phyloP scores from a whole-genome alignment of 2,888 invertebrate genomes.

The Lydus trimaculatus region DNA sequence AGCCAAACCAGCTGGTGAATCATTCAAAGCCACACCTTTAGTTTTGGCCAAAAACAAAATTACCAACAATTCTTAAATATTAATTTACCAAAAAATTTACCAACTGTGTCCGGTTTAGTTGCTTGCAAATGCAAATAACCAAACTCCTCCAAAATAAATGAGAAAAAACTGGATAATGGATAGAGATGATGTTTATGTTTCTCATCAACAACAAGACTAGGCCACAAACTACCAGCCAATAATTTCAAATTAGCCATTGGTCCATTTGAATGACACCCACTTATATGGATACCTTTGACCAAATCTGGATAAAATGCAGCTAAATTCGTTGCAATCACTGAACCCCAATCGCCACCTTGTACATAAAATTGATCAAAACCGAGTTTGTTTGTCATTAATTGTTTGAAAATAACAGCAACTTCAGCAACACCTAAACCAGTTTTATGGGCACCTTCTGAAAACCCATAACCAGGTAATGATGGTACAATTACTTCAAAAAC shows the following conservation, averaged over 20 bases:
- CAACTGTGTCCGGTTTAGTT: conserved; percentile 89
- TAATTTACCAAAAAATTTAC: conserved; percentile 58
- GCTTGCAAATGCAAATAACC: conserved; percentile 82
- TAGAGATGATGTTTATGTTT: conserved; percentile 64
- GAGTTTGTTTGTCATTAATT: conserved; percentile 71
- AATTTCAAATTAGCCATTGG: conserved; percentile 40
- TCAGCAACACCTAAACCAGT: conserved; percentile 67
- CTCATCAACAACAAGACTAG: conserved; percentile 57
- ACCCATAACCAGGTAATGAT: conserved; percentile 41
- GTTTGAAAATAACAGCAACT: conserved; percentile 67
- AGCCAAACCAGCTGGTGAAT: conserved; percentile 85
- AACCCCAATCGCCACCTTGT: conserved; percentile 88
- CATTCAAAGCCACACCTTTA: conserved; percentile 71
- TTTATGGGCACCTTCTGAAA: conserved; percentile 64
- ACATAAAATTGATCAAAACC: conserved; percentile 71
- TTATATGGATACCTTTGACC: conserved; percentile 64
- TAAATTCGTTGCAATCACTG: conserved; percentile 67
- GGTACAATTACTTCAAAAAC: conserved; percentile 38
- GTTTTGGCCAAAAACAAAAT: conserved; percentile 14
- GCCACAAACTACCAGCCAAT: conserved; percentile 30
- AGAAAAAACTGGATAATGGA: conserved; percentile 60
- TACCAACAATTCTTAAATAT: neutral
- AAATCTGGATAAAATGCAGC: conserved; percentile 69
- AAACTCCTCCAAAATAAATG: conserved; percentile 61
- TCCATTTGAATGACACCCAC: conserved; percentile 63